Evolutionary conservation across 1,140 invertebrate species (phyloP), one percentile per base, ranked within the genome.

Genomic region (Hestina assimilis): DNA sequence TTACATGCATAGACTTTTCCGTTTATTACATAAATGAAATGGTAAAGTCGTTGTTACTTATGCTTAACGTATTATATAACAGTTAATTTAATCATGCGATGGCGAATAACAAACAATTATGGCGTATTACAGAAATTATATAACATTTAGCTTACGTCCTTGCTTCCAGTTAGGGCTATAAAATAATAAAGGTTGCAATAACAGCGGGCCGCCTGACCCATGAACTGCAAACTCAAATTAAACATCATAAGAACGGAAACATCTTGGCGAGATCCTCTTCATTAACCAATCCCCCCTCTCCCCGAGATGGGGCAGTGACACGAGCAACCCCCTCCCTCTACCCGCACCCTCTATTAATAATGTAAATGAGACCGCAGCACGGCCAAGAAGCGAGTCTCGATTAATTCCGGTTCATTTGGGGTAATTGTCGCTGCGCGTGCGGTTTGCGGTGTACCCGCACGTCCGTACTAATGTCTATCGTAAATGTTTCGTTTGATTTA

Each of bases 401-500:
- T 87, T 87, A 87, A 87, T 87, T 86, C 82, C 76, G 84, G 81
- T 87, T 87, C 83, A 87, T 87, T 87, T 87, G 84, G 82, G 83
- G 81, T 86, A 87, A 87, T 87, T 87, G 82, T 87, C 81, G 78
- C 67, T 75, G 80, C 70, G 75, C 65, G 69, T 76, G 76, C 75
- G 83, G 80, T 81, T 69, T 80, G 77, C 59, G 80, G 83, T 75
- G 51, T 48, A 51, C 58, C 60, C 62, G 55, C 56, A 62, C 65
- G 66, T 61, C 66, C 67, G 63, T 59, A 58, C 61, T 75, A 63
- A 70, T 70, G 56, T 59, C 52, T 48, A 46, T 51, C 19, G 38
- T 69, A 66, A 66, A 53, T 59, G 41, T 57, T 66, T 59, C 52
- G 60, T 46, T 53, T 59, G 59, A 66, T 66, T 64, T 51, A 21